Evolutionary conservation across 1,140 invertebrate species (phyloP), one percentile per base, ranked within the genome.

Genomic region (Megalopta genalis): DNA sequence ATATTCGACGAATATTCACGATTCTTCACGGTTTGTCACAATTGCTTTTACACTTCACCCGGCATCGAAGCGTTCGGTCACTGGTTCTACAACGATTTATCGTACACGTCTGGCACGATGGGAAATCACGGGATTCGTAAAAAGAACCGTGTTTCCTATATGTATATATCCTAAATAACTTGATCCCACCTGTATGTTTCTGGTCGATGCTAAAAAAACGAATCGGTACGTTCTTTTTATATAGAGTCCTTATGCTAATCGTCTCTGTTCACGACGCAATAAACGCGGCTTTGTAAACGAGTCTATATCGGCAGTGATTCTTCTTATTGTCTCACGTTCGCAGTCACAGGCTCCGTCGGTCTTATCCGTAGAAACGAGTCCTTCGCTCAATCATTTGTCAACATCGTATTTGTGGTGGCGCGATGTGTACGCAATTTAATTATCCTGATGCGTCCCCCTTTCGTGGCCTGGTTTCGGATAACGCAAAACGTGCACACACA

Each of bases 1-100:
- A 93, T 93, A 88, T 84, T 89, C 86, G 87, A 80, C 77, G 52
- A 64, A 78, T 86, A 81, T 83, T 77, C 75, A 82, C 76, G 81
- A 68, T 76, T 72, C 46, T 60, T 52, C 64, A 71, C 63, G 16
- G 54, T 57, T 78, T 79, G 32, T 71, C 73, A 82, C 63, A 67
- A 84, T 59, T 63, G n/a, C 60, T 42, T 32, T 54, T 65, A 46
- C 80, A 57, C 70, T 49, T 71, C 39, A 57, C 60, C 64, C 62
- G 23, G 23, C 27, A 10, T 7, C 46, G 18, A 25, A 25, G 3
- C 2, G 42, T 60, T 39, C 23, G 16, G 25, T 49, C 62, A 74
- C 69, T 16, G n/a, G 27, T 16, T 25, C n/a, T 46, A 4, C 23
- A 37, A 18, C 12, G 8, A 21, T 16, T 21, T 7, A 42, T 8